A percentile compares a stretch with the other conserved stretches of the same genome.
phyloP scores from a whole-genome alignment of 1,140 invertebrate species.

The Paramacrobiotus metropolitanus region DNA sequence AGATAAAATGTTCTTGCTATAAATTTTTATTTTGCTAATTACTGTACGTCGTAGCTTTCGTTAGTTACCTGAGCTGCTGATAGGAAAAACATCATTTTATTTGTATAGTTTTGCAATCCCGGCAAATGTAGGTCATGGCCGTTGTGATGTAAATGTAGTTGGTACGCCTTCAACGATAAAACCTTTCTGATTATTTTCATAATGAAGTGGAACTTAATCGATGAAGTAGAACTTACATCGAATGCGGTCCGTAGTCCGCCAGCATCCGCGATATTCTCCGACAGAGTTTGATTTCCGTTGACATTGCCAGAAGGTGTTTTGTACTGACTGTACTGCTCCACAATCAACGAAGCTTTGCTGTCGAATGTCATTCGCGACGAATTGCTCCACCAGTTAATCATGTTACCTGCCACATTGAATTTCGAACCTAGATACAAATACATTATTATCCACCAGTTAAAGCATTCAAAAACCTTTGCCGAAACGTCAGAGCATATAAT shows the following conservation, averaged over 20 bases:
- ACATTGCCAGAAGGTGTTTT: slow-evolving; percentile 7
- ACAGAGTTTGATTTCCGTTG: slow-evolving; percentile 25
- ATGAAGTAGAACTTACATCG: slow-evolving; percentile 16
- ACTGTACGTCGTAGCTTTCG: too few relatives aligned
- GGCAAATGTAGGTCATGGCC: not conserved
- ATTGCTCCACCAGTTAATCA: not conserved
- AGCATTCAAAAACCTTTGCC: too few relatives aligned
- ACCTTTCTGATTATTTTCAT: not conserved
- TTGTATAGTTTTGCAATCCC: not conserved
- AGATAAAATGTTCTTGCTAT: too few relatives aligned
- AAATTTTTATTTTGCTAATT: too few relatives aligned
- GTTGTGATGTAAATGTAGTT: not conserved
- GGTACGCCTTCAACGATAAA: not conserved
- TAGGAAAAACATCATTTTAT: not conserved
- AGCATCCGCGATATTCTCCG: slow-evolving; percentile 30
- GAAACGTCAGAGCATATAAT: too few relatives aligned
- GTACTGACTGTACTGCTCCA: slow-evolving; percentile 28
- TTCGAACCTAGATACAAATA: too few relatives aligned
- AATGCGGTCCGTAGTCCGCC: slow-evolving; percentile 24
- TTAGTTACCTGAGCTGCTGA: not conserved
- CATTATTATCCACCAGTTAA: too few relatives aligned
- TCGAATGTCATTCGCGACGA: not conserved
- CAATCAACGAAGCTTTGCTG: slow-evolving; percentile 17
- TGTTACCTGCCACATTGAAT: not conserved
- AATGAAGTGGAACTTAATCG: not conserved